Base-by-base conservation (phyloP, 2,888 invertebrate species). In the Lagria hirta region DNA sequence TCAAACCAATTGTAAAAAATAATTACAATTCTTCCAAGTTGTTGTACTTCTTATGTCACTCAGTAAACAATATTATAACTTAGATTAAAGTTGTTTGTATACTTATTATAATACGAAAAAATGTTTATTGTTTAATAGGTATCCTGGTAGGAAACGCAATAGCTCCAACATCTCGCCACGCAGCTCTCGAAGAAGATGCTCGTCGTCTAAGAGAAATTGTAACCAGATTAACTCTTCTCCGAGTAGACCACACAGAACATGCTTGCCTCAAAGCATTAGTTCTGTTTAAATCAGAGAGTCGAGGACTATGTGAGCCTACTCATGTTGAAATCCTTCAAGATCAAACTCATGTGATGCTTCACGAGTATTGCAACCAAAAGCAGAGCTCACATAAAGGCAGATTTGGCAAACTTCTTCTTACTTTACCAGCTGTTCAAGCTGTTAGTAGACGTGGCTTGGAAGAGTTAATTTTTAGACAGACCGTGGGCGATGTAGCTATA, bases 181-280 rank as follows among this genome's bases (percentile, higher is more conserved):
- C 70, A 57, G 62, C 66, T 49, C 65, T 79, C 26, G 66, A 81
- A 69, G 75, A 79, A 59, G 73, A 81, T 62, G 76, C 78, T 50
- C 59, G 81, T 64, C 71, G 77, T 70, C 60, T 91, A 42, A 75
- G 81, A 23, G 81, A 82, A 54, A 73, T 87, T 1, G 72, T 88
- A 35, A 76, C 79, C 16, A 78, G 83, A 56, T 80, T 88, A 58
- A 75, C 79, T 4, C 71, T 79, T 4, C 73, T 84, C 36, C 74
- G 81, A 51, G 78, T 90, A 10, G 91, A 93, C 67, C 84, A 86
- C 65, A 84, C 86, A 0, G 92, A 93, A 64, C 88, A 83, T 61
- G 87, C 91, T 21, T 91, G 86, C 68, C 73, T 93, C n/a, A 91
- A 90, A 65, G 86, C 88, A 0, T 75, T 88, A 5, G 80, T 88